Percentiles rank a stretch among this genome's conserved stretches.
Conservation (phyloP, 1,140 invertebrate genomes). For the Bombus soroeensis region DNA sequence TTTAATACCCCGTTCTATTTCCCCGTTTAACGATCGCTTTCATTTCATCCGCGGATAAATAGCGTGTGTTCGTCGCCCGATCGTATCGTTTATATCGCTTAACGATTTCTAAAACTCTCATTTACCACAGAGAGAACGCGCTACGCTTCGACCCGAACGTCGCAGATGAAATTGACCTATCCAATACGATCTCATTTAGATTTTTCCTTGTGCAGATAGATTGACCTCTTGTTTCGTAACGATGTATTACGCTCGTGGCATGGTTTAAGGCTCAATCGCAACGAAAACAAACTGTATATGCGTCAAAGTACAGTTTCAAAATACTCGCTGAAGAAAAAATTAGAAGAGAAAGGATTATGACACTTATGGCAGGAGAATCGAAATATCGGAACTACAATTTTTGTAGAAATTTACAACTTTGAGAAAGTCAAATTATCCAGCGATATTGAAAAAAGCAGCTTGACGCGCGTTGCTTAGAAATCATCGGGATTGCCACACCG, state of each 20-base stretch:
- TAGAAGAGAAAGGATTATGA: too few species aligned
- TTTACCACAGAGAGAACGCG: neutral
- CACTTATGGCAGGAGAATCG: too few species aligned
- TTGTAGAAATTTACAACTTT: neutral
- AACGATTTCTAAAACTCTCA: conserved; percentile 5
- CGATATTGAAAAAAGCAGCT: neutral
- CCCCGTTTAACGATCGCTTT: conserved; percentile 19
- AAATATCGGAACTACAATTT: too few species aligned
- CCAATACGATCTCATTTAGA: neutral
- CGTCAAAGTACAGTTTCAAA: too few species aligned
- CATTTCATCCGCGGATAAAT: neutral
- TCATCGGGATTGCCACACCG: neutral
- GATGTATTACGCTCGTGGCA: too few species aligned
- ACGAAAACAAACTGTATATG: neutral
- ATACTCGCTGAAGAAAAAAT: too few species aligned
- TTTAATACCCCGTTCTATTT: conserved; percentile 9
- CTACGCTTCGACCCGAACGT: neutral
- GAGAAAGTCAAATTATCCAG: neutral
- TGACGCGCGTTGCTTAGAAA: neutral
- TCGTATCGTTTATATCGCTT: neutral
- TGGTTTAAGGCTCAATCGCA: neutral
- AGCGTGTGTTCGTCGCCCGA: neutral
- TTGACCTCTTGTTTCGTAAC: neutral
- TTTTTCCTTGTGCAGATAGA: neutral
- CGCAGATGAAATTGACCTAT: neutral